These are phyloP conservation scores for Drosophila guanche DNA, from an alignment of 1,140 invertebrate species.

Conservation along the genomic window DNA sequence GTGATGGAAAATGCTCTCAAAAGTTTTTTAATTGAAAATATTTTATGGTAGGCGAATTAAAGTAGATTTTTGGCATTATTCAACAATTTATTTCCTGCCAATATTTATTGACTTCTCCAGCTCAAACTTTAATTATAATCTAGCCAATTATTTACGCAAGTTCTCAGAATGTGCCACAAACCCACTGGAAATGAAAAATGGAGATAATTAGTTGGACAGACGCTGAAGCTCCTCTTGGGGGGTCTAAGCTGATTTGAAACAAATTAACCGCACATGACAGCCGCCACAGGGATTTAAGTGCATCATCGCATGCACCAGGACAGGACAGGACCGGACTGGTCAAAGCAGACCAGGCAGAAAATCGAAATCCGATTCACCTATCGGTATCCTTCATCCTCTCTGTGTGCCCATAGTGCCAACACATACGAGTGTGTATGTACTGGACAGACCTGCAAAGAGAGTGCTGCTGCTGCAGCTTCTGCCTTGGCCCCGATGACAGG, in stretches of 20 bases:
- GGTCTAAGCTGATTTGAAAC: constrained; percentile 65
- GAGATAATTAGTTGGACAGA: constrained; percentile 29
- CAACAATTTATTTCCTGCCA: too few relatives aligned
- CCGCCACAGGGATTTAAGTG: constrained; percentile 60
- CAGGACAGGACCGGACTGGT: too few relatives aligned
- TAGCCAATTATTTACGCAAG: neutral
- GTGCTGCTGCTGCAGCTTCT: neutral
- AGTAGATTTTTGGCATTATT: too few relatives aligned
- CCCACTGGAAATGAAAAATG: constrained; percentile 12
- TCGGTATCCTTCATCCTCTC: neutral
- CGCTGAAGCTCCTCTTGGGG: constrained; percentile 11
- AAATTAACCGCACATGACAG: constrained; percentile 73
- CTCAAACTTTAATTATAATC: neutral
- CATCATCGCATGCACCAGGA: constrained; percentile 48
- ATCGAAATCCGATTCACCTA: constrained; percentile 46
- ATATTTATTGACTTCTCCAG: too few relatives aligned
- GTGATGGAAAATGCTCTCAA: too few relatives aligned
- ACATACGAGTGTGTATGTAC: neutral
- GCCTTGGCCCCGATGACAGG: constrained; percentile 55
- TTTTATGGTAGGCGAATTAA: too few relatives aligned
- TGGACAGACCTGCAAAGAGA: too few relatives aligned
- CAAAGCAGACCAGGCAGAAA: constrained; percentile 9
- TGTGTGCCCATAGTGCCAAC: neutral
- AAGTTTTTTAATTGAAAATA: too few relatives aligned
- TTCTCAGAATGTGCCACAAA: constrained; percentile 25